Base-by-base conservation (phyloP, 92 coral and sea anemone species). In the Metridium senile region DNA sequence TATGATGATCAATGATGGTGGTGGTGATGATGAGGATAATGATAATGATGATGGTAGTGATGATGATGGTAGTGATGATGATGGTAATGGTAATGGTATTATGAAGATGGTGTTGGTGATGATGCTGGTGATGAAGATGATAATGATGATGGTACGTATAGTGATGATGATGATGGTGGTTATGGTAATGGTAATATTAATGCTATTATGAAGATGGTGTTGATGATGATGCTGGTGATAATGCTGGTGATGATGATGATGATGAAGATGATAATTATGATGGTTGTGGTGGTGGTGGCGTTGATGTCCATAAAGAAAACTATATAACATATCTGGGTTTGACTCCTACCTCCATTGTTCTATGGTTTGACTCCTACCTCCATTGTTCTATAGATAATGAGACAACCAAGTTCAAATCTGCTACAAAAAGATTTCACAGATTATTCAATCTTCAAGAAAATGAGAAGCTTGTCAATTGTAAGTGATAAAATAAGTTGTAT, bases 381-480 rank as follows among this genome's bases (percentile, higher is more conserved):
- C 6, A 39, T 39, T 4, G 8, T 39, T 39, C 23, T 75, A 31
- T 82, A 79, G 97, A 93, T 58, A 82, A 90, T 58, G 99, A 95
- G 74, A 81, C 97, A 39, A 73, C 83, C 33, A 87, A 88, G 58
- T 95, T 95, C 65, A 93, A 95, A 64, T 89, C 99, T 39, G 97
- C 99, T 13, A 74, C 83, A 46, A 77, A 62, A 34, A 86, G 99
- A 64, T 95, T 95, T 68, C 94, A 95, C 74, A 81, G 98, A 58
- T 70, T 93, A 53, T 95, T 95, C 66, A 90, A 95, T 82, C 86
- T 93, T 72, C 90, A 95, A 69, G 87, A 85, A 23, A 92, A 93
- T 45, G 97, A 93, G 76, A 92, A 93, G 67, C 97, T 95, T 79
- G 97, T 95, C 0, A 95, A 95, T 74, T 93, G 97, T 91, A 84